phyloP scores from a whole-genome alignment of 1,140 invertebrate genomes.

The Polypedilum vanderplanki region DNA sequence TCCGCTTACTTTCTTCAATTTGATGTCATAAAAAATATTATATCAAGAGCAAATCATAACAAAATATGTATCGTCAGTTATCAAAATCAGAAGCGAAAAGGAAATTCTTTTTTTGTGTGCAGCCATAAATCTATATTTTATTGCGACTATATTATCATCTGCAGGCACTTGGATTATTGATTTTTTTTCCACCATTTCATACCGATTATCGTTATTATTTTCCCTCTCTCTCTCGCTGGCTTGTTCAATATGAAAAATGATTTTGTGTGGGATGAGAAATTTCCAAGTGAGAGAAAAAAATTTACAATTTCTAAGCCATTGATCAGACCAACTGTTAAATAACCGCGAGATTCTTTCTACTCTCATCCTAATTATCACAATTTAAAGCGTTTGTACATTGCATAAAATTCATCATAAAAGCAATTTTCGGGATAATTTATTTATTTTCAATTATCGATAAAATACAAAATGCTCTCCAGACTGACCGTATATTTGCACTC shows the following conservation, averaged over 20 bases:
- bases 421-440: constrained; percentile 23
- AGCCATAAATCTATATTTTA: constrained; percentile 3
- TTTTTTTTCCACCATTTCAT: constrained; percentile 13
- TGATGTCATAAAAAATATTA: too few relatives aligned
- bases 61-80: not conserved
- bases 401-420: constrained; percentile 20
- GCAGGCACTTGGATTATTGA: constrained; percentile 9
- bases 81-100: not conserved
- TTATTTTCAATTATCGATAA: constrained; percentile 27
- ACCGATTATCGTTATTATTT: not conserved
- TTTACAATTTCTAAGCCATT: not conserved
- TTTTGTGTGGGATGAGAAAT: not conserved
- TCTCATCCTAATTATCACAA: not conserved
- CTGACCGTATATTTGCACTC: not conserved
- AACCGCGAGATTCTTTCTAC: not conserved
- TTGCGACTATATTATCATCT: constrained; percentile 18
- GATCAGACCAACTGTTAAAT: not conserved
- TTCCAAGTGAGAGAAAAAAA: not conserved
- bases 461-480: not conserved
- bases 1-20: too few relatives aligned
- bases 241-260: not conserved
- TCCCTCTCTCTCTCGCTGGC: not conserved
- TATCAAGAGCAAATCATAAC: not conserved
- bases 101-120: not conserved
- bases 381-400: not conserved